Conservation (phyloP, 2,113 vertebrate species). For the Urocitellus parryii region DNA sequence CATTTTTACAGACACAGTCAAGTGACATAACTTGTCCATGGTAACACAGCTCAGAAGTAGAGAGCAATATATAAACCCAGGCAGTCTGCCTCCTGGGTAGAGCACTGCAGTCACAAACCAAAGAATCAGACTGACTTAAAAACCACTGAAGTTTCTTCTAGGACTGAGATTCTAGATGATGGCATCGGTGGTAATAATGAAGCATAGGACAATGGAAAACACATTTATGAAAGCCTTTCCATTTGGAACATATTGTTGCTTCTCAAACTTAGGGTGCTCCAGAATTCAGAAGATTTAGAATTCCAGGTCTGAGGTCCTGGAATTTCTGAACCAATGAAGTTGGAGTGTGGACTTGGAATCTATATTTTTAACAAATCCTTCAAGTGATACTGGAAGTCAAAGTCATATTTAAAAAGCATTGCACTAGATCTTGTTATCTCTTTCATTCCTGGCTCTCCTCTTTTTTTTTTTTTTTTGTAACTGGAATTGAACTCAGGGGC, state of each 20-base stretch:
- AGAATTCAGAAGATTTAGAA: neutral
- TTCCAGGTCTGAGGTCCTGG: neutral
- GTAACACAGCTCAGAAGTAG: neutral
- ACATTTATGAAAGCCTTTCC: neutral
- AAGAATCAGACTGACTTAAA: neutral
- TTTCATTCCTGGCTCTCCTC: neutral
- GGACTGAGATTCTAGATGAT: neutral
- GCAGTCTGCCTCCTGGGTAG: neutral
- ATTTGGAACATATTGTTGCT: neutral
- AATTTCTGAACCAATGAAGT: constrained; percentile 4
- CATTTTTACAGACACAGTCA: neutral
- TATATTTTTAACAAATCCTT: neutral
- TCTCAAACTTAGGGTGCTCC: neutral
- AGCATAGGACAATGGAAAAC: neutral
- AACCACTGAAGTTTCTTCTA: neutral
- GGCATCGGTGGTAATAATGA: neutral
- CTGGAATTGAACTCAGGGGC: too few species aligned
- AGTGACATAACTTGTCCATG: neutral
- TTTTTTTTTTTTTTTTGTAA: neutral
- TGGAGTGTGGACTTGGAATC: neutral
- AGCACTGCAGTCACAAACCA: neutral
- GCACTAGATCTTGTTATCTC: neutral
- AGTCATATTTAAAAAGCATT: neutral
- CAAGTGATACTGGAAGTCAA: neutral
- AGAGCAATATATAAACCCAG: neutral